Base-by-base conservation (phyloP, 2,888 invertebrate species). In the Cheilosia grossa region DNA sequence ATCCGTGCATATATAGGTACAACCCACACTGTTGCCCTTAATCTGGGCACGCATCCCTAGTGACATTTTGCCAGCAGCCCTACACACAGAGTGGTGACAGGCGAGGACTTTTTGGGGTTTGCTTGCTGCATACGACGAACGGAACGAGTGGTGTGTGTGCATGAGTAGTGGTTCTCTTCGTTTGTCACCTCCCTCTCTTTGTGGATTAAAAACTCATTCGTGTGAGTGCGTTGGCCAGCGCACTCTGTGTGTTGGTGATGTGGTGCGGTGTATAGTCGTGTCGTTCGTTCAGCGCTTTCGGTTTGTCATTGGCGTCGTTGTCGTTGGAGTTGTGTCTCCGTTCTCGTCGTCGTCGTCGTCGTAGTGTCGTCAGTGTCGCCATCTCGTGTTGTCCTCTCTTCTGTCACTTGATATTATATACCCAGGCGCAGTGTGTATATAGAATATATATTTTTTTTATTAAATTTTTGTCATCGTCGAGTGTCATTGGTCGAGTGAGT, bases 401-500 rank as follows among this genome's bases (percentile, higher is more conserved):
- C 72, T 72, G 58, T 64, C 61, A 47, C 61, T 78, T 77, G 80
- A 80, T 81, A 81, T 80, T 85, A 85, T 85, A 81, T 85, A 85
- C 85, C 63, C 59, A 4, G 72, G 49, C 64, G 10, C 27, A 51
- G 21, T 67, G 66, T 67, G 67, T 85, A 85, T 72, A 81, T 85
- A 85, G 75, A 66, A 70, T 63, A 47, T 59, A 58, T 49, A 37
- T 66, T 83, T 85, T 78, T 79, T 75, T 77, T 88, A 33, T 58
- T 88, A 88, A 90, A 90, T 90, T 90, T 90, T 91, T 85, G 85
- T 85, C 85, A 91, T 91, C 90, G 91, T 89, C 89, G 90, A 90
- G 91, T 91, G 91, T 91, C 91, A 91, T 91, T 91, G 91, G 91
- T 90, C 19, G 89, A 89, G 82, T 79, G 87, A 82, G 78, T 77